Evolutionary conservation across 2,888 invertebrate genomes (phyloP).

Genomic region (Lottia gigantea): DNA sequence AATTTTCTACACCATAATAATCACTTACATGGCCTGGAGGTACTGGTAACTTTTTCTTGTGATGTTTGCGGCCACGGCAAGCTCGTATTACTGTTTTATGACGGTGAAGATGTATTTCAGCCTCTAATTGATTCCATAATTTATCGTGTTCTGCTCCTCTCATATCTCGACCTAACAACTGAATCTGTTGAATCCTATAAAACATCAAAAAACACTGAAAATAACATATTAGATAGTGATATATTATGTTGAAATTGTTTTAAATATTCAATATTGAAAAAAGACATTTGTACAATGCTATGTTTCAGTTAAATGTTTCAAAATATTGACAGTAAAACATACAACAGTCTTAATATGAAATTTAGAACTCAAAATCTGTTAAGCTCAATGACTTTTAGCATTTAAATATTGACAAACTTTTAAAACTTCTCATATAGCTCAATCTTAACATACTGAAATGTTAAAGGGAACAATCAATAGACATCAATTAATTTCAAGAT

Average conservation of each 20-base stretch:
- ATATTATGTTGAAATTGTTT: too few species aligned
- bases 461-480: too few species aligned
- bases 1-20: neutral
- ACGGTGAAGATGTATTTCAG: slow-evolving; percentile 85
- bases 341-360: neutral
- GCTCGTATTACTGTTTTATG: slow-evolving; percentile 81
- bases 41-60: slow-evolving; percentile 59
- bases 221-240: too few species aligned
- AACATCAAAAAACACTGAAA: too few species aligned
- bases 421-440: too few species aligned
- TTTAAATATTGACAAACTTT: too few species aligned
- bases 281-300: too few species aligned
- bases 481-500: too few species aligned
- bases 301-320: too few species aligned
- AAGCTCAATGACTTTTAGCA: too few species aligned
- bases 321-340: neutral
- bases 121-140: slow-evolving; percentile 84
- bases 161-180: slow-evolving; percentile 84
- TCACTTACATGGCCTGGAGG: slow-evolving; percentile 64
- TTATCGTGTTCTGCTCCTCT: slow-evolving; percentile 82
- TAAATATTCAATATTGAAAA: neutral
- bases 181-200: slow-evolving; percentile 83
- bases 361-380: neutral
- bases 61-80: slow-evolving; percentile 69
- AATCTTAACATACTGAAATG: too few species aligned